Evolutionary conservation across 2,113 vertebrate species (phyloP).

Genomic region (Sander lucioperca): DNA sequence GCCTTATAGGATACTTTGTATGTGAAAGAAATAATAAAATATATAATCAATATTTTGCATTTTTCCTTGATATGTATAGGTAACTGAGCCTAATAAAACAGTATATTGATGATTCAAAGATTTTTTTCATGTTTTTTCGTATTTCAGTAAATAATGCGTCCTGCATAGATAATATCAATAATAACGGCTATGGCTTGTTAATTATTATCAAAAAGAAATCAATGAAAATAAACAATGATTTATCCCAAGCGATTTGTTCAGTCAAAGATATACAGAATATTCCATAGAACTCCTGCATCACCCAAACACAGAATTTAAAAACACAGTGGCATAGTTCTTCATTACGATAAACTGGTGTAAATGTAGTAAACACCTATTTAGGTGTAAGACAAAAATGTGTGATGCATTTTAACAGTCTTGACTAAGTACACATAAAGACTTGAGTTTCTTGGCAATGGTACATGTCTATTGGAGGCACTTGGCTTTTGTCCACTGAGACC

Average conservation of each 20-base stretch:
- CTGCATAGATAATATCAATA: not conserved
- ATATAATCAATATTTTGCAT: not conserved
- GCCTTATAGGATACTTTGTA: not conserved
- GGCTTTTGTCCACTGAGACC: slow-evolving; percentile 17
- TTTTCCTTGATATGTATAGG: not conserved
- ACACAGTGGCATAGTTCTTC: no score
- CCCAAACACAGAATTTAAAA: no score
- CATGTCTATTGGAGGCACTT: not conserved
- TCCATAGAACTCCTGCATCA: not conserved
- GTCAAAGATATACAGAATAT: no score
- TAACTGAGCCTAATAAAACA: no score
- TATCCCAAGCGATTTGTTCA: no score
- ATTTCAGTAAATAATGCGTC: not conserved
- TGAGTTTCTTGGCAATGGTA: not conserved
- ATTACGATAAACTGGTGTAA: not conserved
- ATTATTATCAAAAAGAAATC: not conserved
- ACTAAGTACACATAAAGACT: not conserved
- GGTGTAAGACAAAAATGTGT: not conserved
- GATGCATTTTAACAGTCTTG: no score
- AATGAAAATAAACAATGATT: not conserved
- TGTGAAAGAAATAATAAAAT: not conserved
- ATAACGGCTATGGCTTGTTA: not conserved
- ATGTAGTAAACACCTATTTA: not conserved
- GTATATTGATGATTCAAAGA: not conserved
- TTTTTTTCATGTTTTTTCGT: not conserved